Conservation (phyloP, 2,888 invertebrate genomes). For the Caenorhabditis plicata region DNA sequence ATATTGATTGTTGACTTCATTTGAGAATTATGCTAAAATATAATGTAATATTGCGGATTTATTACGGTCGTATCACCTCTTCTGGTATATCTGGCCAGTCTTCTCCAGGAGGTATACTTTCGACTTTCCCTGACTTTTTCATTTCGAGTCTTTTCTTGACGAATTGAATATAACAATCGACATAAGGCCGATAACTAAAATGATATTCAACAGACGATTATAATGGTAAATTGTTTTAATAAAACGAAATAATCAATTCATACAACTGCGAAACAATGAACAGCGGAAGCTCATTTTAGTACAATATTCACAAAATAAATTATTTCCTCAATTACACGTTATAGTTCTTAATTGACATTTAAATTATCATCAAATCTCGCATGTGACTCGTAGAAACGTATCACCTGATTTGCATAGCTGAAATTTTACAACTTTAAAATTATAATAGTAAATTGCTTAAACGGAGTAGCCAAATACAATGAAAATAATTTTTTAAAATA, state of each 20-base stretch:
- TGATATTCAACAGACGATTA: neutral
- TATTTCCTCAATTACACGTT: too few relatives aligned
- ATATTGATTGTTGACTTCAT: too few relatives aligned
- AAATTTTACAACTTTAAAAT: conserved; percentile 3
- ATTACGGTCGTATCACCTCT: too few relatives aligned
- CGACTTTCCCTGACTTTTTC: conserved; percentile 7
- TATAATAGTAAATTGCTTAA: neutral
- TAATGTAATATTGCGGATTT: too few relatives aligned
- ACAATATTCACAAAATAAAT: too few relatives aligned
- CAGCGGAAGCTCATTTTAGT: neutral
- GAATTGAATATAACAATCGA: conserved; percentile 16
- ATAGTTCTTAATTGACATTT: neutral
- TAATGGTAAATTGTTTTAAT: conserved; percentile 2
- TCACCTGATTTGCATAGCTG: conserved; percentile 29
- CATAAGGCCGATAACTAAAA: conserved; percentile 25
- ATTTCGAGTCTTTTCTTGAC: conserved; percentile 10
- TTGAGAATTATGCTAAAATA: too few relatives aligned
- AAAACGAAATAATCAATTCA: neutral
- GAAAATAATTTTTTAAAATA: neutral
- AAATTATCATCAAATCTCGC: neutral
- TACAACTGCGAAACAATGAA: neutral
- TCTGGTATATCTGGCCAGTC: conserved; percentile 25
- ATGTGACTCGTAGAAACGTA: conserved; percentile 28
- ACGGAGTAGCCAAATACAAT: neutral
- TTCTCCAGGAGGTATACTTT: conserved; percentile 7